Conservation (phyloP, 2,113 vertebrate genomes). For the Helogale parvula region DNA sequence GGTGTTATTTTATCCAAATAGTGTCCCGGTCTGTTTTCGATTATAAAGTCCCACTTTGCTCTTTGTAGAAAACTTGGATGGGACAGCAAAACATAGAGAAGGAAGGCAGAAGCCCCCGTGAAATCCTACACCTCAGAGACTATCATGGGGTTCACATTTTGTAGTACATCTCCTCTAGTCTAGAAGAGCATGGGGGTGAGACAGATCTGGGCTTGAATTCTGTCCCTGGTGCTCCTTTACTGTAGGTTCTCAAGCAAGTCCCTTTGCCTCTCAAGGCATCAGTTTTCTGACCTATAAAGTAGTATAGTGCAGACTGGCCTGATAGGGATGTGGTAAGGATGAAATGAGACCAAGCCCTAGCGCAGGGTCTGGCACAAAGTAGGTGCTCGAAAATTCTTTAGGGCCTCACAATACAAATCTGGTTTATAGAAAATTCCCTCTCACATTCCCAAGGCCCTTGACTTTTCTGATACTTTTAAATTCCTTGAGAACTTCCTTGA, state of each 20-base stretch:
- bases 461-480: slow-evolving; percentile 14
- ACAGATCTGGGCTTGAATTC: not conserved
- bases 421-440: not conserved
- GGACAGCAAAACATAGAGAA: slow-evolving; percentile 7
- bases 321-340: not conserved
- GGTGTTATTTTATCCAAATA: not conserved
- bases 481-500: not conserved
- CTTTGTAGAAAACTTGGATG: slow-evolving; percentile 4
- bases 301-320: not conserved
- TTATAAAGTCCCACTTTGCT: not conserved
- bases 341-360: not conserved
- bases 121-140: not conserved
- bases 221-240: not conserved
- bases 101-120: not conserved
- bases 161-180: not conserved
- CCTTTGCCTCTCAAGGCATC: not conserved
- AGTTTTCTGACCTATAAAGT: not conserved
- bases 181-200: not conserved
- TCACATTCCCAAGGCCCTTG: not conserved
- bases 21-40: not conserved
- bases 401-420: not conserved
- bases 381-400: not conserved
- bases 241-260: not conserved
- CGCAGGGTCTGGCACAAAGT: not conserved
- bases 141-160: not conserved